These are phyloP conservation scores for Harmothoe impar DNA, from an alignment of 2,888 invertebrate species.

Conservation along the genomic window DNA sequence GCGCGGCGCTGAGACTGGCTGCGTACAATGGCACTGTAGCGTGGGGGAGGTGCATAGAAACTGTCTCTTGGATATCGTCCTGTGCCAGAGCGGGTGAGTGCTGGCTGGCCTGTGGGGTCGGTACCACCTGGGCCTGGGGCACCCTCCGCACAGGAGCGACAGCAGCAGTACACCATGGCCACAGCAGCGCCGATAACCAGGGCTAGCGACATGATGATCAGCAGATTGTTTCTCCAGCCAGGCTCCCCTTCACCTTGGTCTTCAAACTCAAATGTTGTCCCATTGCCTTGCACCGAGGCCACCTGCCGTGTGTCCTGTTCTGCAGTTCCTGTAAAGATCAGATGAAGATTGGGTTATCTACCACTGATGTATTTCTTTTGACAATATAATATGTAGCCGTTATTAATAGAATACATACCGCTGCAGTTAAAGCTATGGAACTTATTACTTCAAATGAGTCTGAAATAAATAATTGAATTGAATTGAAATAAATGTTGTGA, in stretches of 20 bases:
- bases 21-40: slow-evolving; percentile 6
- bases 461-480: too few species aligned
- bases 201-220: neutral
- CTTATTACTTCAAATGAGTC: too few species aligned
- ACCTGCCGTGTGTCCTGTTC: too few species aligned
- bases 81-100: neutral
- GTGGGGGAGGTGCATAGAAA: slow-evolving; percentile 33
- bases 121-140: neutral
- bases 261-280: neutral
- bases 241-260: neutral
- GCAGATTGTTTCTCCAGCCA: neutral
- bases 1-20: slow-evolving; percentile 40
- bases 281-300: neutral
- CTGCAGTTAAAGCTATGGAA: too few species aligned
- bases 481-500: too few species aligned
- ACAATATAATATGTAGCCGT: too few species aligned
- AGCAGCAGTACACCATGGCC: slow-evolving; percentile 9
- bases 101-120: neutral
- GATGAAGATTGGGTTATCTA: too few species aligned
- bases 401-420: too few species aligned
- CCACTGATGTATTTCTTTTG: too few species aligned
- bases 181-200: neutral
- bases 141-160: neutral
- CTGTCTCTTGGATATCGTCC: neutral
- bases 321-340: too few species aligned